Conservation (phyloP, 1,140 invertebrate genomes). For the Bemisia tabaci region DNA sequence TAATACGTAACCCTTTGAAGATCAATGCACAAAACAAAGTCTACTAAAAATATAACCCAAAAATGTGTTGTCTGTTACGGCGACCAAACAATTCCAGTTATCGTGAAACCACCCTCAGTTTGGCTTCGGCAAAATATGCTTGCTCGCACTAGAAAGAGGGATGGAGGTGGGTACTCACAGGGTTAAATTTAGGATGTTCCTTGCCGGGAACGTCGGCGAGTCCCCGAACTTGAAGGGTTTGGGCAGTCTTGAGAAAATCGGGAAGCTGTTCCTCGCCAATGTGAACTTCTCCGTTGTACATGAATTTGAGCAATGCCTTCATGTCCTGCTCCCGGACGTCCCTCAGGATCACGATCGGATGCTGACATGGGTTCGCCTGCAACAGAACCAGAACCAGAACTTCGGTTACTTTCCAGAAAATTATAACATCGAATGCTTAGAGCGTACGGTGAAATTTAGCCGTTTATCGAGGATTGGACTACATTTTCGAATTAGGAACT, state of each 20-base stretch:
- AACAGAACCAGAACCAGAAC: constrained; percentile 19
- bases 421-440: background rate
- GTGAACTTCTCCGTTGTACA: constrained; percentile 90
- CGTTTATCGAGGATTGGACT: too few species aligned
- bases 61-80: too few species aligned
- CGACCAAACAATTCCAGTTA: too few species aligned
- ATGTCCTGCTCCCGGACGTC: constrained; percentile 79
- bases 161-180: constrained; percentile 24
- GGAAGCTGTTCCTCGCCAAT: constrained; percentile 78
- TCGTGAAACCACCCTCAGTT: too few species aligned
- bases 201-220: constrained; percentile 68
- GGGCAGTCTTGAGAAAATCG: constrained; percentile 77
- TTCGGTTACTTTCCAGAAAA: background rate
- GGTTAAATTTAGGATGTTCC: constrained; percentile 25
- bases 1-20: too few species aligned
- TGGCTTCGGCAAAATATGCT: too few species aligned
- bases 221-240: constrained; percentile 78
- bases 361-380: constrained; percentile 78
- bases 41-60: too few species aligned
- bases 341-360: constrained; percentile 82
- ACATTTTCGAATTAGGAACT: too few species aligned
- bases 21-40: too few species aligned
- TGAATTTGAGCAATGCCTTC: constrained; percentile 79
- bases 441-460: too few species aligned
- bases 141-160: too few species aligned